Base-by-base conservation (phyloP, 2,888 invertebrate species). In the Pterobdella sp. region DNA sequence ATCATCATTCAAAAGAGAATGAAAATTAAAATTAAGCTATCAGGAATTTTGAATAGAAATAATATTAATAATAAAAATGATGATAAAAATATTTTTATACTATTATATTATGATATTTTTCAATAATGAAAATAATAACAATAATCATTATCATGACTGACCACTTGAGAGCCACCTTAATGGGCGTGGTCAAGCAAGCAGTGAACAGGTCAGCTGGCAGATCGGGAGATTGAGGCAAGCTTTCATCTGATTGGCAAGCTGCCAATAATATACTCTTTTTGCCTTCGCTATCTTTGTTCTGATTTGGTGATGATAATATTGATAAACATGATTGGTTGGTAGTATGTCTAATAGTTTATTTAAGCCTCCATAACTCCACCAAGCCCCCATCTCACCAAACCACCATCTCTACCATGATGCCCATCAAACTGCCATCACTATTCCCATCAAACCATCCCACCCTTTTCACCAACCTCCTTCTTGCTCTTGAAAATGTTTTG, bases 171-270 rank as follows among this genome's bases (percentile, higher is more conserved):
- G 94, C 94, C 81, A 93, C 93, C 87, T 93, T 93, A 80, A 99
- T 95, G 64, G 98, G 98, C 73, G 97, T 97, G 72, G 97, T 98
- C 80, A 98, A 88, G 85, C 98, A 98, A 22, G 95, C 89, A 36
- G 98, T 97, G 86, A 99, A 98, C 79, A 99, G 87, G 82, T 90
- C 98, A 1, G 97, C 97, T 2, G 98, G 98, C 81, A 98, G 87
- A 84, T 95, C 93, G 10, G 97, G 92, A 86, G 93, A 92, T 93
- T 94, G 94, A 26, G 98, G 98, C 80, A 98, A 87, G 77, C 90
- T 88, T 86, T 98, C 94, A 79, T 90, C 91, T n/a, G 90, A 89
- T 52, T 91, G 89, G 85, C 98, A 98, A 32, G 98, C 96, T 52
- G 92, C 98, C 80, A 98, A 86, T 84, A 97, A 95, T 80, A 98